These are phyloP conservation scores for Trematocara caparti DNA, from an alignment of 2,797 vertebrate species.

Conservation along the genomic window DNA sequence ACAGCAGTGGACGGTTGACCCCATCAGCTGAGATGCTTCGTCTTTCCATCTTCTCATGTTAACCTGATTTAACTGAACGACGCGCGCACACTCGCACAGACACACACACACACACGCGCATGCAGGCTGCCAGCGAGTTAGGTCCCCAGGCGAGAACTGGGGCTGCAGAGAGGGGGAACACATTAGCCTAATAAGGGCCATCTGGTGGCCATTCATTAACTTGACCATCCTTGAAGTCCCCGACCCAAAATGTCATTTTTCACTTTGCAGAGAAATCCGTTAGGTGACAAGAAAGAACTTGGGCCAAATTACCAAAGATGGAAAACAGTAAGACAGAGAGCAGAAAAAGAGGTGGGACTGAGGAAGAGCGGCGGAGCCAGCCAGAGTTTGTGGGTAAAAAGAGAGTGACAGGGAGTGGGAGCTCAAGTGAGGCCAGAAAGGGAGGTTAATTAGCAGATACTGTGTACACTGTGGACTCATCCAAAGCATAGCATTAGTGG, in stretches of 20 bases:
- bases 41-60: constrained; percentile 52
- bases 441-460: constrained; percentile 53
- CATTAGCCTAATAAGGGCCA: constrained; percentile 85
- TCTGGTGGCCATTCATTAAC: constrained; percentile 85
- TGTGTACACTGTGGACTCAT: constrained; percentile 16
- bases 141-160: constrained; percentile 65
- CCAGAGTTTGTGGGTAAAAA: not conserved
- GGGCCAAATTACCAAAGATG: constrained; percentile 68
- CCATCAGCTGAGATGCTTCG: constrained; percentile 32
- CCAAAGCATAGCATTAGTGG: not conserved
- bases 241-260: constrained; percentile 79
- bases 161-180: constrained; percentile 68
- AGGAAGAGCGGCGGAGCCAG: not conserved
- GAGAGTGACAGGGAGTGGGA: not conserved
- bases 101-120: not conserved
- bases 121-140: constrained; percentile 50
- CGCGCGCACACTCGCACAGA: not conserved
- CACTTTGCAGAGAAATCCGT: constrained; percentile 68
- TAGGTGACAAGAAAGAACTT: constrained; percentile 63
- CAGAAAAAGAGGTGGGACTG: not conserved
- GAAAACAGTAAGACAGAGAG: constrained; percentile 26
- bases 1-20: constrained; percentile 39
- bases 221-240: constrained; percentile 80
- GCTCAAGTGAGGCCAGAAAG: not conserved
- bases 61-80: constrained; percentile 61